Percentiles rank a stretch among this genome's conserved stretches.
Evolutionary conservation across 2,888 invertebrate species (phyloP).

Genomic region (Poecilus cupreus): DNA sequence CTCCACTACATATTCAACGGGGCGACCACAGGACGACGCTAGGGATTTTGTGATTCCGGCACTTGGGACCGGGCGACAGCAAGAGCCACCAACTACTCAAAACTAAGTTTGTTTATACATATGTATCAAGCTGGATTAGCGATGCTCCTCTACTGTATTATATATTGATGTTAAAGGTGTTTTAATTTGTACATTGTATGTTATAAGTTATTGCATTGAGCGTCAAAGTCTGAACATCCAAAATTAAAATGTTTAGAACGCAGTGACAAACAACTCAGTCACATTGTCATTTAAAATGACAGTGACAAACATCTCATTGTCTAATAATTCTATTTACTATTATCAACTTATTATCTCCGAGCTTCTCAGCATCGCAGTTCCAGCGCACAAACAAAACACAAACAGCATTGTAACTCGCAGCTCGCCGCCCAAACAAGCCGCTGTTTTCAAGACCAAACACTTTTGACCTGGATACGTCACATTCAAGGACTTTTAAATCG

Average conservation of each 20-base stretch:
- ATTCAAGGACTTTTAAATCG: constrained; percentile 48
- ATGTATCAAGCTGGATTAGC: constrained; percentile 13
- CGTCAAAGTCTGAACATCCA: too few relatives aligned
- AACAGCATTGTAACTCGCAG: not conserved
- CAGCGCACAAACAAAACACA: not conserved
- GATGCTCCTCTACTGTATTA: too few relatives aligned
- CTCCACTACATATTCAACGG: constrained; percentile 45
- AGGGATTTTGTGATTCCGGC: constrained; percentile 27
- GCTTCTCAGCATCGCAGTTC: not conserved
- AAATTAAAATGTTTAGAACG: too few relatives aligned
- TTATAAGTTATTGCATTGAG: too few relatives aligned
- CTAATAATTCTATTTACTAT: constrained; percentile 5
- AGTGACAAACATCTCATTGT: not conserved
- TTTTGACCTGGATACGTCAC: constrained; percentile 56
- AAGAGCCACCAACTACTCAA: not conserved
- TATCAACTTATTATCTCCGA: not conserved
- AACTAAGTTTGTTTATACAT: constrained; percentile 21
- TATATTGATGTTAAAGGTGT: too few relatives aligned
- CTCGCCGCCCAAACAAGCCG: not conserved
- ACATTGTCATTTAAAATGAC: not conserved
- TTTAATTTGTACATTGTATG: too few relatives aligned
- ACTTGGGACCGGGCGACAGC: not conserved
- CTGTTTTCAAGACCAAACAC: constrained; percentile 56
- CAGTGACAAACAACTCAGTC: too few relatives aligned
- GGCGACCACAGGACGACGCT: not conserved